These are phyloP conservation scores for Lordiphosa mommai DNA, from an alignment of 1,140 invertebrate genomes.

Conservation along the genomic window DNA sequence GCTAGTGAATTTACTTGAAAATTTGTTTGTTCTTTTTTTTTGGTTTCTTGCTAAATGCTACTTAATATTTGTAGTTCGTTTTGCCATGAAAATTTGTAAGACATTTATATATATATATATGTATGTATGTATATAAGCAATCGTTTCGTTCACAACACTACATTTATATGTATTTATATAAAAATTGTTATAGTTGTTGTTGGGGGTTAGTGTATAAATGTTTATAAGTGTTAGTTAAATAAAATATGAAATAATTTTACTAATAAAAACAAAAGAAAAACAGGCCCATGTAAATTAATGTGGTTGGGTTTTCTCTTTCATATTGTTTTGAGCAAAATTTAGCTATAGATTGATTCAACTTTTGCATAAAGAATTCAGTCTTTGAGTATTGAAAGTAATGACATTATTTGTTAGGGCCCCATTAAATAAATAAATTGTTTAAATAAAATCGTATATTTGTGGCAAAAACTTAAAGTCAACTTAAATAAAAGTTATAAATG, in stretches of 20 bases:
- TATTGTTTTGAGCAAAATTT: slow-evolving; percentile 44
- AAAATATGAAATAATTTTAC: neutral
- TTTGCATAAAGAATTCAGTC: slow-evolving; percentile 35
- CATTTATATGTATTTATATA: slow-evolving; percentile 60
- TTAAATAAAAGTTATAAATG: slow-evolving; percentile 5
- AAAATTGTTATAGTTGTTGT: slow-evolving; percentile 56
- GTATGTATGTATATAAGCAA: no score
- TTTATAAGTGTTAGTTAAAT: slow-evolving; percentile 4
- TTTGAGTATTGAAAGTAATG: slow-evolving; percentile 40
- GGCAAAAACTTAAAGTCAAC: slow-evolving; percentile 33
- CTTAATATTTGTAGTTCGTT: slow-evolving; percentile 75
- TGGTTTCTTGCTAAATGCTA: slow-evolving; percentile 58
- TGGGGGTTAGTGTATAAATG: slow-evolving; percentile 36
- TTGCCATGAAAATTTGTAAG: slow-evolving; percentile 64
- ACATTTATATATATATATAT: slow-evolving; percentile 66
- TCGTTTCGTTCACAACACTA: slow-evolving; percentile 66
- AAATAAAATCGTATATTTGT: slow-evolving; percentile 30
- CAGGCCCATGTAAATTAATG: neutral
- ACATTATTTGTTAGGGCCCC: slow-evolving; percentile 6
- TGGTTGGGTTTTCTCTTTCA: neutral
- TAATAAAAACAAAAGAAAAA: slow-evolving; percentile 9
- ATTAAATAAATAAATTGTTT: neutral
- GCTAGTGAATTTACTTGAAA: slow-evolving; percentile 68
- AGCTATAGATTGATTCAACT: neutral
- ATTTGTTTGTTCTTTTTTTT: slow-evolving; percentile 50